Evolutionary conservation across 2,797 vertebrate species (phyloP), one percentile per base, ranked within the genome.

Genomic region (Hephaestus fuliginosus): DNA sequence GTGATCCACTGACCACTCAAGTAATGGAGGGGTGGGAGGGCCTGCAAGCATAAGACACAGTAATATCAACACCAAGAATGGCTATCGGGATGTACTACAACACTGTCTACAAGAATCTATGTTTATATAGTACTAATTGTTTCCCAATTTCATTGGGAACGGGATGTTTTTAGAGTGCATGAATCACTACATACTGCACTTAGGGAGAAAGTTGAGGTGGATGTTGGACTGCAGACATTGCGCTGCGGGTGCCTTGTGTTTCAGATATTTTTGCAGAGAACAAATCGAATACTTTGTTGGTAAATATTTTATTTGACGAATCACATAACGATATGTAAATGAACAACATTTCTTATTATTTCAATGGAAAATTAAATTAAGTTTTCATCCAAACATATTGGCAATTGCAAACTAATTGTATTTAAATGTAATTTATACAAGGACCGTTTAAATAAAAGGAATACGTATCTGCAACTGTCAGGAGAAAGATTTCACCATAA

Each of bases 1-100:
- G 68, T 83, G 80, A 83, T 77, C 57, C 53, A 65, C 62, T 76
- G 56, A 81, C 78, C 68, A 68, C 73, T 55, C 18, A 18, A 62
- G 49, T 52, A 52, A 79, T 76, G 52, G 55, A 70, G 22, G 43
- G 17, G 18, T 3, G 3, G 5, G 46, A 5, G 57, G 55, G 25
- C 36, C 69, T 49, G 25, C 30, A 60, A 61, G 58, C 48, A 62
- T 18, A 52, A 65, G 14, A 69, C 33, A 58, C 6, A 55, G 28
- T 18, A 52, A 66, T 13, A 60, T 4, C 33, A 39, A 67, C 25
- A 57, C 12, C 69, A 55, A 60, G 18, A 68, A 25, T 4, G 11
- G 13, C 20, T 60, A 7, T 25, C 15, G 7, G 39, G 3, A 52
- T 11, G 7, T 49, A 49, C 22, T 43, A 3, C 11, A 44, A 51